Base-by-base conservation (phyloP, 2,797 vertebrate species). In the Dicrostonyx torquatus region DNA sequence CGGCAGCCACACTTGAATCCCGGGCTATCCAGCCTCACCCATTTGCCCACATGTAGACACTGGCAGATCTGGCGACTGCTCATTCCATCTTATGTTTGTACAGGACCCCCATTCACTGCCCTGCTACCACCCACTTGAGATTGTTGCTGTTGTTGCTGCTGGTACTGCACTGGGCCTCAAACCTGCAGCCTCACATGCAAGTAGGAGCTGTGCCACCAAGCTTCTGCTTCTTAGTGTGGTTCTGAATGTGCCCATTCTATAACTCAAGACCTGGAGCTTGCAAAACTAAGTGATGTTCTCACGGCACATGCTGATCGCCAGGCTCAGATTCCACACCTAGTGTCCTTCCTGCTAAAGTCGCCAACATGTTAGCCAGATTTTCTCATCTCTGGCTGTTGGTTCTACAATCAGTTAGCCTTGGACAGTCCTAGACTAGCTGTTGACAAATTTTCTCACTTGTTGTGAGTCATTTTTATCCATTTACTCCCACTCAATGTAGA, bases 361-460 rank as follows among this genome's bases (percentile, higher is more conserved):
- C 64, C 77, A 14, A 48, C 70, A 15, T 48, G 48, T 43, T 37
- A 86, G 68, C n/a, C 89, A 72, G 43, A 60, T 68, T 87, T 70
- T 64, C 40, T 83, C 73, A 87, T 78, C 50, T 31, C 76, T 76
- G 78, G 4, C 4, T 92, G 24, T 87, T 80, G 55, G 72, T 93
- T 84, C 29, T 79, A 76, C 20, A 85, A 91, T 87, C 43, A 45
- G 64, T 85, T 85, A 72, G n/a, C 58, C 53, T 89, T 77, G 77
- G 66, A 93, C 34, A 68, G 40, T 87, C 50, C 12, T 79, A 68
- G 43, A 76, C 72, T 53, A 92, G 31, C 48, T 20, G 45, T 53
- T 93, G 66, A 68, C 62, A 93, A 87, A 82, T 93, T 83, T 95
- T 85, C 86, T 93, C 64, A 45, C 58, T 79, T 50, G 17, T n/a